Percentiles rank a stretch among this genome's conserved stretches.
Evolutionary conservation across 1,140 invertebrate genomes (phyloP).

Genomic region (Orius insidiosus): DNA sequence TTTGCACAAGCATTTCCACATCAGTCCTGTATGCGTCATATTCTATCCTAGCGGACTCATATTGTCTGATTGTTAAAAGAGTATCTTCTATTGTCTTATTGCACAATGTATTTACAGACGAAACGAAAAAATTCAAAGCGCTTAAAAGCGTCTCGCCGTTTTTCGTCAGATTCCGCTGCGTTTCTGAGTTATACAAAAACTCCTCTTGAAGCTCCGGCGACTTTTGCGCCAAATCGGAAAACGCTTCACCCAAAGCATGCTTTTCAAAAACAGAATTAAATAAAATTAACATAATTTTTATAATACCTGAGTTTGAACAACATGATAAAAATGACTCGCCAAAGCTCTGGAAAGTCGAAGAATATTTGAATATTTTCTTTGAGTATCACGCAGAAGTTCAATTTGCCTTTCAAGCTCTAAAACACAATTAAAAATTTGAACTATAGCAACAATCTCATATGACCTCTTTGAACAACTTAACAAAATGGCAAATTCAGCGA

Average conservation of each 20-base stretch:
- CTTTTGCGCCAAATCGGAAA: slow-evolving; percentile 86
- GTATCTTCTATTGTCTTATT: slow-evolving; percentile 96
- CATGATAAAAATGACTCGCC: slow-evolving; percentile 74
- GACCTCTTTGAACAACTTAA: too few species aligned
- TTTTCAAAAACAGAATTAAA: slow-evolving; percentile 22
- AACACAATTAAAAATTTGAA: too few species aligned
- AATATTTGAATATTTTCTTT: slow-evolving; percentile 80
- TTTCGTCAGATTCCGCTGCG: slow-evolving; percentile 79
- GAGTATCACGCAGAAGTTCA: slow-evolving; percentile 79
- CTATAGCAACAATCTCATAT: too few species aligned
- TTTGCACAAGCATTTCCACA: slow-evolving; percentile 56
- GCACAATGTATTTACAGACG: slow-evolving; percentile 84
- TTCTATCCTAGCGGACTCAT: slow-evolving; percentile 83
- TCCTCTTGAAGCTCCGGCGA: slow-evolving; percentile 88
- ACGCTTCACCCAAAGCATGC: slow-evolving; percentile 71
- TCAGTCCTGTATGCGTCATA: slow-evolving; percentile 94
- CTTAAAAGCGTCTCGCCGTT: slow-evolving; percentile 83
- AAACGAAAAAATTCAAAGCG: slow-evolving; percentile 90
- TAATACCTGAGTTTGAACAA: slow-evolving; percentile 61
- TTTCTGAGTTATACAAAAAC: slow-evolving; percentile 89
- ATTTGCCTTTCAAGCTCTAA: slow-evolving; percentile 81
- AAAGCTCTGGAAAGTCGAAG: slow-evolving; percentile 67
- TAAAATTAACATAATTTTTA: slow-evolving; percentile 7
- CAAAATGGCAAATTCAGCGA: too few species aligned
- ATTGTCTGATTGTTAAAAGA: slow-evolving; percentile 77